phyloP scores from a whole-genome alignment of 2,888 invertebrate genomes.

The Disparrhopalites patrizii region DNA sequence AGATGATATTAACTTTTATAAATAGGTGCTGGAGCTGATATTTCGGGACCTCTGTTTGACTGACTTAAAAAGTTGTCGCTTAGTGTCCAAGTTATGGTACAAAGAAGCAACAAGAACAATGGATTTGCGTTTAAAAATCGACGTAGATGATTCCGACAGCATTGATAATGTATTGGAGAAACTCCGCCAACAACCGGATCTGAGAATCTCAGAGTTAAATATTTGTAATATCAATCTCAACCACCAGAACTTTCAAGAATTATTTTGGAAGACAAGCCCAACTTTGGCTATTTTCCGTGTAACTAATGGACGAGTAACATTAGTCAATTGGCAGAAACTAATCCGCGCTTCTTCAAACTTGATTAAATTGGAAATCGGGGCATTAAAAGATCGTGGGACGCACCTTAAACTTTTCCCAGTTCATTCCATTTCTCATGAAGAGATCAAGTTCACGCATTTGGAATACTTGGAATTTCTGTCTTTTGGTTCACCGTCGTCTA shows the following conservation, averaged over 20 bases:
- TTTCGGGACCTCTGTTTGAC: not conserved
- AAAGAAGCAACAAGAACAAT: constrained; percentile 5
- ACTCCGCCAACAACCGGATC: not conserved
- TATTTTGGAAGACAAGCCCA: not conserved
- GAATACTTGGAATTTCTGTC: constrained; percentile 2
- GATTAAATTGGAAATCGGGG: constrained; percentile 2
- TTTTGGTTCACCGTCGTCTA: not conserved
- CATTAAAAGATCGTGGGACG: not conserved
- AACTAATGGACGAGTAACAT: constrained; percentile 1
- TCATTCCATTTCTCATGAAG: not conserved
- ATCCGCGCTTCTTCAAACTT: not conserved
- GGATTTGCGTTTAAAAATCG: not conserved
- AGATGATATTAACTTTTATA: not conserved
- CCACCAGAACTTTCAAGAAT: not conserved
- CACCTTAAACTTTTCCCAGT: constrained; percentile 12
- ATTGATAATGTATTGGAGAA: not conserved
- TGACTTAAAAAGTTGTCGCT: constrained; percentile 2
- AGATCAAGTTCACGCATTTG: not conserved
- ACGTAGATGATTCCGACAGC: not conserved
- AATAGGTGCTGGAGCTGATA: constrained; percentile 5
- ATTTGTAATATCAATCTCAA: not conserved
- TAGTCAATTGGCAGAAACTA: not conserved
- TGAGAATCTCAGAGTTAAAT: constrained; percentile 8
- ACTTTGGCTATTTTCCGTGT: not conserved
- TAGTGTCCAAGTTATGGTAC: constrained; percentile 4